Evolutionary conservation across 2,113 vertebrate genomes (phyloP), one percentile per base, ranked within the genome.

Genomic region (Charina bottae): DNA sequence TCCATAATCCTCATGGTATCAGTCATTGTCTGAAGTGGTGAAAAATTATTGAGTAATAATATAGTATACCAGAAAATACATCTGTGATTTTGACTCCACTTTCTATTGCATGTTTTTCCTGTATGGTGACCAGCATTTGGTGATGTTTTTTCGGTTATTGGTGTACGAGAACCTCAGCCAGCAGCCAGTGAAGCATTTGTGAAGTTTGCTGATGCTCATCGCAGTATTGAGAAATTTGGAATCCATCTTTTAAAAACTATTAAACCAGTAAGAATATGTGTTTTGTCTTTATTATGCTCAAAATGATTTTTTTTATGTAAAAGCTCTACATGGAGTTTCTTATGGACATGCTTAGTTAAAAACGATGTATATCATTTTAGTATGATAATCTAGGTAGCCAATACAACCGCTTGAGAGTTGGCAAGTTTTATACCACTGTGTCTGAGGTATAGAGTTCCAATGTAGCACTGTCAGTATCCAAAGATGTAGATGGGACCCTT

Each of bases 121-220:
- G 5, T 85, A 6, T 26, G 95, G 68, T 10, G 4, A 55, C 37
- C 96, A 99, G 98, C 98, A 0, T 99, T 99, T 91, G 99, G 99
- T 84, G 99, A 99, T 0, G 99, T 99, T 92, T 99, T 99, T 95
- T 99, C 99, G 0, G 98, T 99, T 92, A 99, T 99, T 7, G 99
- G 99, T 6, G 99, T 99, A 0, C 97, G 99, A 94, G 99, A 99
- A 96, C 98, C 99, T 0, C 99, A 99, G 91, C 98, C 99, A 12
- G 98, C 98, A 3, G 99, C 99, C 55, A 99, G 99, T 5, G 99
- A 99, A 96, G 99, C 99, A 0, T 99, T 99, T n/a, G 99, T 99
- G 86, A 99, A 99, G 96, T 99, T 99, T 83, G 99, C 99, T 0
- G 99, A 99, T 37, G 99, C 99, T 85, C 99, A 99, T 95, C 99